These are phyloP conservation scores for Callipepla squamata DNA, from an alignment of 2,113 vertebrate genomes.

Conservation along the genomic window DNA sequence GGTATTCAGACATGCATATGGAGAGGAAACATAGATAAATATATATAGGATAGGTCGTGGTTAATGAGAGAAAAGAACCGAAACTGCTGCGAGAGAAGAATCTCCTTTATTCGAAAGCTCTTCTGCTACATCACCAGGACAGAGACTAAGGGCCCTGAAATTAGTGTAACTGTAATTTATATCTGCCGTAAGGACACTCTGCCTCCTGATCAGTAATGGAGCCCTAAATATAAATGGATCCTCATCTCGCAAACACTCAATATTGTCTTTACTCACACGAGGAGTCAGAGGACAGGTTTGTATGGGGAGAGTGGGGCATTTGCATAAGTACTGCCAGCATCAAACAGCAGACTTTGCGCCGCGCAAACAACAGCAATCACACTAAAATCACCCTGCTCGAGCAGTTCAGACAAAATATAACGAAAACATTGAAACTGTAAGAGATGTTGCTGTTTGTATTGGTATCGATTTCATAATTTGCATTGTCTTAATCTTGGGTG, in stretches of 20 bases:
- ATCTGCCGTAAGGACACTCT: constrained; percentile 47
- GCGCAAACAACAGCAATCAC: constrained; percentile 33
- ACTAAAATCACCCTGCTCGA: constrained; percentile 26
- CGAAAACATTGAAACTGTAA: constrained; percentile 49
- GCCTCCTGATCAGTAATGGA: constrained; percentile 67
- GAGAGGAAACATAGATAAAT: neutral
- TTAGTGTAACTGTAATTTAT: constrained; percentile 59
- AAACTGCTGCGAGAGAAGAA: constrained; percentile 50
- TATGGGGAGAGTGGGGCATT: constrained; percentile 4
- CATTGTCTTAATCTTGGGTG: constrained; percentile 69
- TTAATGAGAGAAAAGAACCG: constrained; percentile 42
- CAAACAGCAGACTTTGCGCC: constrained; percentile 9
- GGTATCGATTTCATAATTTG: constrained; percentile 59
- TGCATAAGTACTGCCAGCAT: constrained; percentile 43
- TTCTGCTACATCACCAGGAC: constrained; percentile 36
- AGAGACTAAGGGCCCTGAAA: constrained; percentile 53
- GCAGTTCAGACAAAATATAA: constrained; percentile 25
- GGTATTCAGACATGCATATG: neutral
- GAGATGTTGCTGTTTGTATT: constrained; percentile 49
- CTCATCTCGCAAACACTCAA: constrained; percentile 40
- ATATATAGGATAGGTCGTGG: constrained; percentile 13
- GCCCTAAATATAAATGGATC: constrained; percentile 60
- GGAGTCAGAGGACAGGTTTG: constrained; percentile 46
- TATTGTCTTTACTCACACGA: constrained; percentile 41
- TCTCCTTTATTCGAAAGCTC: constrained; percentile 55